These are phyloP conservation scores for Vultur gryphus DNA, from an alignment of 2,797 vertebrate genomes.

Conservation along the genomic window DNA sequence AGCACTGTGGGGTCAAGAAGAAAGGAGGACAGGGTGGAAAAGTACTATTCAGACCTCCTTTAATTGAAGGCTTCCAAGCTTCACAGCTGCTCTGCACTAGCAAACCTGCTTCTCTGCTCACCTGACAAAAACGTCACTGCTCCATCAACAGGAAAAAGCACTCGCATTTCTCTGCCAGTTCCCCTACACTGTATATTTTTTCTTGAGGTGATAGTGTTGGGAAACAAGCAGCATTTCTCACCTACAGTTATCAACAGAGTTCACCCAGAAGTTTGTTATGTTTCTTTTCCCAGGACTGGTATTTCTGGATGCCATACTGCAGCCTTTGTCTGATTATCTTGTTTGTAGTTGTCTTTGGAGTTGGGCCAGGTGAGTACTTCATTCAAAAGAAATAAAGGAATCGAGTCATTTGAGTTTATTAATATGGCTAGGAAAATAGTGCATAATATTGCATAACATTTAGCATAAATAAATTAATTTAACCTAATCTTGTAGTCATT, in stretches of 20 bases:
- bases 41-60: background rate
- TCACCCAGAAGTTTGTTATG: background rate
- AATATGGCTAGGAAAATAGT: background rate
- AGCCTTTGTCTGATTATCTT: constrained; percentile 86
- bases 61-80: background rate
- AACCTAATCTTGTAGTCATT: background rate
- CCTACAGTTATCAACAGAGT: background rate
- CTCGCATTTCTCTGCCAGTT: background rate
- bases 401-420: background rate
- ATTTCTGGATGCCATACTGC: constrained; percentile 86
- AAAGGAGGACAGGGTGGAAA: background rate
- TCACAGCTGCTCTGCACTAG: background rate
- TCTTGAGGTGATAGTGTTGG: background rate
- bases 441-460: background rate
- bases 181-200: background rate
- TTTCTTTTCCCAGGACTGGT: constrained; percentile 56
- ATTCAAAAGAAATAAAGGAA: background rate
- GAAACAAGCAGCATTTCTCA: background rate
- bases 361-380: constrained; percentile 84
- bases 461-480: background rate
- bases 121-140: background rate
- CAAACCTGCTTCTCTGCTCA: background rate
- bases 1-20: background rate
- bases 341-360: constrained; percentile 89
- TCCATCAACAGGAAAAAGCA: background rate